A percentile compares a stretch with the other conserved stretches of the same genome.
Conservation (phyloP, 2,113 vertebrate genomes). For the Nycticorax nycticorax region DNA sequence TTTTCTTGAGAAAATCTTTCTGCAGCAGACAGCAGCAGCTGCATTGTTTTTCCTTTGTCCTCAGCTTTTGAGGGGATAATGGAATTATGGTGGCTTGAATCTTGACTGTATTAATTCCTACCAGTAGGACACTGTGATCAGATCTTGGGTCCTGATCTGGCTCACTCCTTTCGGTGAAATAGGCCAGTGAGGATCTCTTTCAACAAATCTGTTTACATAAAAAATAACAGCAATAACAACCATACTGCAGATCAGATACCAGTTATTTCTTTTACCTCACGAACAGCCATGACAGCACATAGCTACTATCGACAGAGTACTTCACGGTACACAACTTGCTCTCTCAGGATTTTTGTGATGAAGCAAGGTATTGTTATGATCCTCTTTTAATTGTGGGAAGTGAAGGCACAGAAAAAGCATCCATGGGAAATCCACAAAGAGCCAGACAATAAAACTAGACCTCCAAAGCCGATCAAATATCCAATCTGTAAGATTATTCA, state of each 20-base stretch:
- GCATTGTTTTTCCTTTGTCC: background rate
- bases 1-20: background rate
- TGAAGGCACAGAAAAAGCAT: background rate
- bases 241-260: background rate
- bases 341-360: background rate
- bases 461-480: background rate
- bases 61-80: background rate
- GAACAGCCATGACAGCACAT: fast-evolving
- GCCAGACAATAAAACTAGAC: background rate
- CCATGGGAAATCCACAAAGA: background rate
- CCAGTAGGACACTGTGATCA: background rate
- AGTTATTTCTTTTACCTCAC: background rate
- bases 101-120: background rate
- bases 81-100: background rate
- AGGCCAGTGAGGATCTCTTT: background rate
- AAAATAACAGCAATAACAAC: background rate
- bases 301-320: background rate
- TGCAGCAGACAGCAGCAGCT: background rate
- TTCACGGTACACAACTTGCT: background rate
- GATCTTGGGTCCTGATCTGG: background rate
- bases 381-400: background rate
- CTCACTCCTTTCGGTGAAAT: background rate
- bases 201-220: background rate
- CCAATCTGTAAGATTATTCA: fast-evolving
- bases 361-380: background rate